Base-by-base conservation (phyloP, 2,113 vertebrate genomes). In the Phylloscopus whistleri region DNA sequence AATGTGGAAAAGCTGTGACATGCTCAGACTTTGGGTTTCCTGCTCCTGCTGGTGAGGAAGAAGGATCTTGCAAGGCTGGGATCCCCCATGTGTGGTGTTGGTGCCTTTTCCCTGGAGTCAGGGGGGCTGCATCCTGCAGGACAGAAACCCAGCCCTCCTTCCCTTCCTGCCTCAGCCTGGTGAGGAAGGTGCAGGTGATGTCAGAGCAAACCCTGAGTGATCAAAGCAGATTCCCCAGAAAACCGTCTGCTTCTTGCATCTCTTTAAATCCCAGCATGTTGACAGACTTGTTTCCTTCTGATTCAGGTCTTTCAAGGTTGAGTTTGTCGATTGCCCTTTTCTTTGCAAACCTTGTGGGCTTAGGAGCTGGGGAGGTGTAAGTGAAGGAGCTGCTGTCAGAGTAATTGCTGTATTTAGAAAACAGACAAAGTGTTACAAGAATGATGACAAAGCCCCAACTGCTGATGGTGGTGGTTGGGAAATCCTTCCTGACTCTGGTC, bases 1-100 rank as follows among this genome's bases (percentile, higher is more conserved):
- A 24, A 1, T 4, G 31, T 27, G 49, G 64, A 52, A 77, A 30
- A 67, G 48, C 58, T 10, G 56, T 16, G 62, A 49, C 70, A 8
- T 20, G 51, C 74, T 86, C 48, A 3, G 52, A 13, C n/a, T 73
- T 44, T 75, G 62, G 28, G 24, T 51, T 76, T 86, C n/a, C 43
- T 8, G 0, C 35, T 46, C 27, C 37, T 63, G 37, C 27, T 16
- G 0, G 1, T 18, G 23, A 44, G 52, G 7, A 64, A 0, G 3
- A 4, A 59, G 23, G 24, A 1, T 49, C 30, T 39, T 30, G 48
- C 44, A 3, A 18, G 80, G 10, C 30, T 8, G 39, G 55, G 33
- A 10, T 26, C 18, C 20, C 6, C 27, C 10, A 0, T 37, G 53
- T 8, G 78, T 62, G 66, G 26, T 37, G 18, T 6, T n/a, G 1